Evolutionary conservation across 2,888 invertebrate species (phyloP).

Genomic region (Scaptomyza tumidula): DNA sequence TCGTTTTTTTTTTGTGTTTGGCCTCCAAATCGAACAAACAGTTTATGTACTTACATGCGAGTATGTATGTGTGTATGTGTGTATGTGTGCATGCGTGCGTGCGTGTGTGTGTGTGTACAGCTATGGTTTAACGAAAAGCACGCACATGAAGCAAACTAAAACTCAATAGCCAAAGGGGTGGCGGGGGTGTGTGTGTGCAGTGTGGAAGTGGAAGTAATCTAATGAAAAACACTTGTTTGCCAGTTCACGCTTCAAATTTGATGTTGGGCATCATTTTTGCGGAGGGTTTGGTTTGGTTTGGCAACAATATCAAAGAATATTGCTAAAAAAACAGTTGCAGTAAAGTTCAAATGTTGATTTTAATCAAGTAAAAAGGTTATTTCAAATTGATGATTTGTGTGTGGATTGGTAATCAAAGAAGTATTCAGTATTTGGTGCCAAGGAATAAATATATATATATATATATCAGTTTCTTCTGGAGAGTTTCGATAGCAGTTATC

Average conservation of each 20-base stretch:
- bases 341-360: neutral
- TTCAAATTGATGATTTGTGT: neutral
- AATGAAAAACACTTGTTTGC: neutral
- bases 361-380: neutral
- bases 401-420: neutral
- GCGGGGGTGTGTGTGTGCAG: too few species aligned
- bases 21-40: conserved; percentile 2
- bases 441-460: too few species aligned
- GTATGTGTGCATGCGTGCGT: neutral
- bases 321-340: neutral
- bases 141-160: neutral
- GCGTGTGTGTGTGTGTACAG: neutral
- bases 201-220: neutral
- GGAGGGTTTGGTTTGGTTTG: neutral
- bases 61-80: neutral
- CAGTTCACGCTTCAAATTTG: neutral
- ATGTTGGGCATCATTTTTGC: neutral
- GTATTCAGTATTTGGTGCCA: neutral
- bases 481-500: neutral
- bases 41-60: neutral
- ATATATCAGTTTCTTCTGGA: neutral
- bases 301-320: neutral
- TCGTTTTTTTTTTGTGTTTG: conserved; percentile 3
- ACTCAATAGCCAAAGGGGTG: neutral
- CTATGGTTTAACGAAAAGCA: neutral